Conservation (phyloP, 2,113 vertebrate genomes). For the Dicerorhinus sumatrensis region DNA sequence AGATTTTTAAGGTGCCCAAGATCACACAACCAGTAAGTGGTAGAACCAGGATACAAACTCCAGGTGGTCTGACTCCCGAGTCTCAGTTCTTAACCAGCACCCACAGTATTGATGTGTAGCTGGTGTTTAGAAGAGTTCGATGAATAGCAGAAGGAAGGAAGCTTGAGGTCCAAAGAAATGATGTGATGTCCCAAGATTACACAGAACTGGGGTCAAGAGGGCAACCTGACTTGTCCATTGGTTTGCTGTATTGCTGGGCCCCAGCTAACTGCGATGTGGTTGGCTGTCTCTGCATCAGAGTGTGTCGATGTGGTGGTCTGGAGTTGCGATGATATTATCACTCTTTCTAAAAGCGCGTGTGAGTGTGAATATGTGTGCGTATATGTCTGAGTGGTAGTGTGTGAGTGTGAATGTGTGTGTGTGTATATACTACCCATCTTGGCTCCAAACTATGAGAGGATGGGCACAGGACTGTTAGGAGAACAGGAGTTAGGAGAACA, state of each 20-base stretch:
- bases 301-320: background rate
- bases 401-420: background rate
- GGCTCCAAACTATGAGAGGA: background rate
- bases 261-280: background rate
- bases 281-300: background rate
- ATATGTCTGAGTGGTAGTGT: background rate
- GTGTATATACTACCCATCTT: background rate
- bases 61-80: background rate
- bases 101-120: background rate
- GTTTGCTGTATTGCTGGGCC: background rate
- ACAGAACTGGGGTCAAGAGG: background rate
- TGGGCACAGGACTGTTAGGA: background rate
- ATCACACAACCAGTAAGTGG: background rate
- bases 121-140: background rate
- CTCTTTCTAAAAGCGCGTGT: background rate
- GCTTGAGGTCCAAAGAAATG: background rate
- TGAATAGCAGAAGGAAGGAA: constrained; percentile 21
- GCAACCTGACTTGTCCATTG: background rate
- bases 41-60: background rate
- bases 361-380: background rate
- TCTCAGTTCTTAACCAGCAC: background rate
- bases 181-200: background rate
- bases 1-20: background rate
- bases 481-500: background rate
- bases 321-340: background rate